These are phyloP conservation scores for Encarsia formosa DNA, from an alignment of 2,888 invertebrate species.

Conservation along the genomic window DNA sequence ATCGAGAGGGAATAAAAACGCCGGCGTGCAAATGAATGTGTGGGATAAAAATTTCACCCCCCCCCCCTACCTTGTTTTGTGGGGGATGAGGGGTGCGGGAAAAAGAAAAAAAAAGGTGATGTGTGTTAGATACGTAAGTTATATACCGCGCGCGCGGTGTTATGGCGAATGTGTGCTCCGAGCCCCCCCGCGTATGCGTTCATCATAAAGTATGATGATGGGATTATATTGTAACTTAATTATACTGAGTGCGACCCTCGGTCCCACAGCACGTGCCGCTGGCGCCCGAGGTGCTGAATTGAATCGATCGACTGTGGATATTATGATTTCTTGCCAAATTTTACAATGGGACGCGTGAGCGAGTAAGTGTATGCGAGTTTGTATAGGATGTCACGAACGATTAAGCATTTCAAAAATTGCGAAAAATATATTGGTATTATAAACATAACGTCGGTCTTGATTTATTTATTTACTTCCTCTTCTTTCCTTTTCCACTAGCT, in stretches of 20 bases:
- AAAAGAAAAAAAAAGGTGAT: background rate
- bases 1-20: background rate
- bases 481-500: constrained; percentile 6
- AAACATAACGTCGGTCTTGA: constrained; percentile 33
- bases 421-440: constrained; percentile 50
- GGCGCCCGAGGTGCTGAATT: too few species aligned
- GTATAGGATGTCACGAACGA: constrained; percentile 34
- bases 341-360: constrained; percentile 19
- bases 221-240: too few species aligned
- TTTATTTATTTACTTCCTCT: constrained; percentile 11
- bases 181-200: too few species aligned
- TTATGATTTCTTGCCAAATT: constrained; percentile 46
- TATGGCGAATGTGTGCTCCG: too few species aligned
- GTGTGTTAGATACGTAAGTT: too few species aligned
- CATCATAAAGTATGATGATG: too few species aligned
- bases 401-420: constrained; percentile 44
- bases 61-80: background rate
- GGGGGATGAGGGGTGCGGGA: background rate
- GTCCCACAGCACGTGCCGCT: too few species aligned
- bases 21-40: background rate
- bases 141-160: too few species aligned
- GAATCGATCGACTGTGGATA: too few species aligned
- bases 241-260: too few species aligned
- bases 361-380: background rate
- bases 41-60: constrained; percentile 2